phyloP scores from a whole-genome alignment of 2,797 vertebrate species.

The Heterohyrax brucei region DNA sequence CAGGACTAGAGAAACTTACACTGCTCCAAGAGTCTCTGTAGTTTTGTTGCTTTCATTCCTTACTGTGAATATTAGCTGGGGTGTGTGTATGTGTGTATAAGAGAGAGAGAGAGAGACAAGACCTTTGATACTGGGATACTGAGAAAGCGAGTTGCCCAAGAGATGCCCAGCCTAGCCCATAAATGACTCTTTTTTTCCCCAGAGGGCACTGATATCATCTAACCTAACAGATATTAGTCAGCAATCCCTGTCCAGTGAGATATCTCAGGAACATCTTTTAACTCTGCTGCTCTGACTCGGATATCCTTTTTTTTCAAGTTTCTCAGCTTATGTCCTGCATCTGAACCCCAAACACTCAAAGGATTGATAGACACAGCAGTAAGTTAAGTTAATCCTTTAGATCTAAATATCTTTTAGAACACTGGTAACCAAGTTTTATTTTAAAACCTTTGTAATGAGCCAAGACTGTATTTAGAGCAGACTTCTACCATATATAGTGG shows the following conservation, averaged over 20 bases:
- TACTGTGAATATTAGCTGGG: not conserved
- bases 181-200: not conserved
- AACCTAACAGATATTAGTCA: constrained; percentile 39
- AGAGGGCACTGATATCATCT: not conserved
- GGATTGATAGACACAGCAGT: constrained; percentile 71
- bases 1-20: not conserved
- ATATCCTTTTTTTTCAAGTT: constrained; percentile 52
- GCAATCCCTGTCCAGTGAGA: constrained; percentile 20
- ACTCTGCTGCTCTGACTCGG: constrained; percentile 40
- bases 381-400: constrained; percentile 72
- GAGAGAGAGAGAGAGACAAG: not conserved
- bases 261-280: constrained; percentile 14
- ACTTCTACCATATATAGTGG: constrained; percentile 54
- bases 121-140: not conserved
- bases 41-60: constrained; percentile 2
- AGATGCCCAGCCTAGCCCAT: not conserved
- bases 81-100: not conserved
- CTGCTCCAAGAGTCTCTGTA: not conserved
- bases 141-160: not conserved
- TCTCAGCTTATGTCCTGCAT: constrained; percentile 18
- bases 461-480: constrained; percentile 55
- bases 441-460: constrained; percentile 68
- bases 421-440: constrained; percentile 73
- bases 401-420: constrained; percentile 64
- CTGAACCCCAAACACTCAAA: constrained; percentile 67